Conservation (phyloP, 1,140 invertebrate genomes). For the Ips nitidus region DNA sequence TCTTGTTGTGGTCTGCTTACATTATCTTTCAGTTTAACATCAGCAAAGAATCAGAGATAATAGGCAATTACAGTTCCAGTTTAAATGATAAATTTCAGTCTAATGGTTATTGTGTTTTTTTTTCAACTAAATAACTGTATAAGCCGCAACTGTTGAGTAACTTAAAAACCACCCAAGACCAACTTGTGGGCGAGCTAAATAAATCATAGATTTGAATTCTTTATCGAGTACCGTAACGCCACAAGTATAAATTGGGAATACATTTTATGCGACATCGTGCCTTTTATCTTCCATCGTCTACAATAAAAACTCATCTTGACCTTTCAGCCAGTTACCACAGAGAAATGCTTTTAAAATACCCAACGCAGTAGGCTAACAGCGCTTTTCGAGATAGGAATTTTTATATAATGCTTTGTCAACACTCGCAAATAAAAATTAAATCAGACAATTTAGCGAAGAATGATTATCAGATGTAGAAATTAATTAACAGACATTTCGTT, state of each 20-base stretch:
- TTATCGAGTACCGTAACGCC: constrained; percentile 9
- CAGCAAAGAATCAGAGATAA: too few relatives aligned
- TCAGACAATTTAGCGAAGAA: not conserved
- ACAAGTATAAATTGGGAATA: constrained; percentile 9
- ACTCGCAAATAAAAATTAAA: not conserved
- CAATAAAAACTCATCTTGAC: constrained; percentile 18
- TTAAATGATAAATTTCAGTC: too few relatives aligned
- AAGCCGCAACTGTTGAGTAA: too few relatives aligned
- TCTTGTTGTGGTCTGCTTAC: too few relatives aligned
- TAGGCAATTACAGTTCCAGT: too few relatives aligned
- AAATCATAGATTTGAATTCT: constrained; percentile 2
- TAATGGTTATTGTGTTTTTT: too few relatives aligned
- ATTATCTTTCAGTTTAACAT: too few relatives aligned
- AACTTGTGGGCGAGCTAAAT: not conserved
- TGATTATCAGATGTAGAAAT: constrained; percentile 21
- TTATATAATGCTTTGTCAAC: not conserved
- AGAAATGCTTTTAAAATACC: constrained; percentile 13
- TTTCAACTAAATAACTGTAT: too few relatives aligned
- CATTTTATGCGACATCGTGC: constrained; percentile 6
- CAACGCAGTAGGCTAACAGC: constrained; percentile 10
- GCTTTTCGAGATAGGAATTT: constrained; percentile 6
- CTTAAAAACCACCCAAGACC: not conserved
- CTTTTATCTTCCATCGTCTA: constrained; percentile 14
- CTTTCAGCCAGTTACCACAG: constrained; percentile 8
- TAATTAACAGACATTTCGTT: constrained; percentile 20